Base-by-base conservation (phyloP, 2,888 invertebrate genomes). In the Cotesia congregata region DNA sequence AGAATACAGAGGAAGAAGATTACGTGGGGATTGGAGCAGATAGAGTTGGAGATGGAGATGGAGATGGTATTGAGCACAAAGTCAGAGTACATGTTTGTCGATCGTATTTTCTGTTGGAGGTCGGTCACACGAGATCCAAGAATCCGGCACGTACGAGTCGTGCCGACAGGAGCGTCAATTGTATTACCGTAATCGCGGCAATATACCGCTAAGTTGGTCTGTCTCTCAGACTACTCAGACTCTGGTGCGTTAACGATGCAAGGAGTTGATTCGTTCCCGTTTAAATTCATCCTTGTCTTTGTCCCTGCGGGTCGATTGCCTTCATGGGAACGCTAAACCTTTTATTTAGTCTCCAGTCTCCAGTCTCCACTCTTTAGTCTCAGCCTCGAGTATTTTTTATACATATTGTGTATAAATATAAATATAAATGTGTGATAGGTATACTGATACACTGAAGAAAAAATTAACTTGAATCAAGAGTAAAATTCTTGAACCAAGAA, bases 111-210 rank as follows among this genome's bases (percentile, higher is more conserved):
- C 39, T 68, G 39, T 40, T 59, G 6, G 71, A 74, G 74, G 71
- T 77, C 67, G 70, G 67, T 71, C 67, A 65, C 74, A 77, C 70
- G 70, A 77, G 65, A 50, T 65, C 68, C 15, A 50, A 69, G 73
- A 72, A 76, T 50, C 64, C 72, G 39, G 40, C 59, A 40, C 30
- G 40, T 12, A 68, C 75, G 59, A 72, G 71, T 60, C 61, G 50
- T 38, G 71, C 38, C 71, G 67, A 72, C 72, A 74, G 68, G 41
- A 74, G 78, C 79, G 79, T 76, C 80, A 78, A 80, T 79, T 74
- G 78, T 72, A 80, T 79, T 78, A 79, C 79, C 79, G 80, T 80
- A 79, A 80, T 78, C 80, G 77, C 78, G 76, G 38, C 74, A 73
- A 77, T 80, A 80, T 82, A 81, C 80, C 80, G 79, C 78, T 81